phyloP scores from a whole-genome alignment of 2,113 vertebrate genomes.

The Nothobranchius furzeri region DNA sequence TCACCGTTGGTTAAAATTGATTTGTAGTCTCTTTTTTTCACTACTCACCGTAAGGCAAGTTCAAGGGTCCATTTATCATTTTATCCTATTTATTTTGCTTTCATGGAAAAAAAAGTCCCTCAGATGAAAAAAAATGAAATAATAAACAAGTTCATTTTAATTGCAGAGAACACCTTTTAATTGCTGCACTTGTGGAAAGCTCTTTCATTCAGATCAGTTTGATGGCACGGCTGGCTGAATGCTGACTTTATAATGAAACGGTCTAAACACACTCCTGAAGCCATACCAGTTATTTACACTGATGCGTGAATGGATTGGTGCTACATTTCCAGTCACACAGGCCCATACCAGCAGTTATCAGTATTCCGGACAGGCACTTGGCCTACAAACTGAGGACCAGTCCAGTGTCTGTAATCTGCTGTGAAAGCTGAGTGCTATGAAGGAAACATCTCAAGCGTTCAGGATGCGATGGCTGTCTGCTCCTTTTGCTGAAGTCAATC shows the following conservation, averaged over 20 bases:
- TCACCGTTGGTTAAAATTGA: background rate
- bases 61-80: background rate
- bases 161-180: background rate
- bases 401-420: slow-evolving; percentile 65
- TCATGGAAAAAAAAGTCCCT: background rate
- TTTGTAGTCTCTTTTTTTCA: background rate
- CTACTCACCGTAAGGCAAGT: background rate
- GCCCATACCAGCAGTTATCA: slow-evolving; percentile 16
- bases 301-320: too few species aligned
- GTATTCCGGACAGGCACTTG: slow-evolving; percentile 44
- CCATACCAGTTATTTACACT: background rate
- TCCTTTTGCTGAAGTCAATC: slow-evolving; percentile 65
- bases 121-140: background rate
- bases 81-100: background rate
- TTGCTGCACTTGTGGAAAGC: background rate
- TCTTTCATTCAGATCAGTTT: background rate
- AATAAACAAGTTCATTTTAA: too few species aligned
- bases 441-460: slow-evolving; percentile 67
- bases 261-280: background rate
- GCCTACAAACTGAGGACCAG: slow-evolving; percentile 51
- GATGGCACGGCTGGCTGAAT: background rate
- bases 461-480: slow-evolving; percentile 50
- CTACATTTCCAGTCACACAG: background rate
- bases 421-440: slow-evolving; percentile 55
- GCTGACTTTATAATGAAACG: background rate